phyloP scores from a whole-genome alignment of 2,888 invertebrate genomes.

The Polydrusus tereticollis region DNA sequence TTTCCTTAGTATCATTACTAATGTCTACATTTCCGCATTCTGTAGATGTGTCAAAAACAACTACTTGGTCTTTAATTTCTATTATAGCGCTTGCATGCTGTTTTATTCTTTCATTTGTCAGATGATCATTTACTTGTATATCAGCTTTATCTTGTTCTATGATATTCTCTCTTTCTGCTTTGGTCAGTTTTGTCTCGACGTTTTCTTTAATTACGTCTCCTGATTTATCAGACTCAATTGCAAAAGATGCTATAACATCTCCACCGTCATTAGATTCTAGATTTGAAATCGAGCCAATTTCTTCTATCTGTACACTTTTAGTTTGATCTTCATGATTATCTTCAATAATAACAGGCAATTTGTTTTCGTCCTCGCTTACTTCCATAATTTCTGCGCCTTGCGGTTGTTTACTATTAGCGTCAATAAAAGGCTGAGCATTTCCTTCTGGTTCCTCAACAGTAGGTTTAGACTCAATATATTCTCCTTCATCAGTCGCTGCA shows the following conservation, averaged over 20 bases:
- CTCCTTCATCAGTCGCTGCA: not conserved
- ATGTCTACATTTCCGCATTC: not conserved
- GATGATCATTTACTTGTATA: not conserved
- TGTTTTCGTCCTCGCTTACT: conserved; percentile 2
- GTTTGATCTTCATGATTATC: not conserved
- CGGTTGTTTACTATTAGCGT: not conserved
- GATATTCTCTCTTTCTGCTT: no score
- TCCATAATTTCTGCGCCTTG: conserved; percentile 9
- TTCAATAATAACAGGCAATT: not conserved
- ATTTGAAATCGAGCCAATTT: not conserved
- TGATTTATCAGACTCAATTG: not conserved
- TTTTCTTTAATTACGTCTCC: not conserved
- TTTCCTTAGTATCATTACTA: not conserved
- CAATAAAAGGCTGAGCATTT: conserved; percentile 7
- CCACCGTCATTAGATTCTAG: not conserved
- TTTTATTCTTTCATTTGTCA: no score
- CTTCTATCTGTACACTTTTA: not conserved
- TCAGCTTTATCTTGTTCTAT: not conserved
- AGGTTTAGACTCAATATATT: conserved; percentile 2
- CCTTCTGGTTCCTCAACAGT: conserved; percentile 24
- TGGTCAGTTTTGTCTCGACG: no score
- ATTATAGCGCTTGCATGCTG: no score
- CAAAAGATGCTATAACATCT: not conserved
- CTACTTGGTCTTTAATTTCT: not conserved
- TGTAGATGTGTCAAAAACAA: not conserved